Base-by-base conservation (phyloP, 2,797 vertebrate genomes). In the Etheostoma perlongum region DNA sequence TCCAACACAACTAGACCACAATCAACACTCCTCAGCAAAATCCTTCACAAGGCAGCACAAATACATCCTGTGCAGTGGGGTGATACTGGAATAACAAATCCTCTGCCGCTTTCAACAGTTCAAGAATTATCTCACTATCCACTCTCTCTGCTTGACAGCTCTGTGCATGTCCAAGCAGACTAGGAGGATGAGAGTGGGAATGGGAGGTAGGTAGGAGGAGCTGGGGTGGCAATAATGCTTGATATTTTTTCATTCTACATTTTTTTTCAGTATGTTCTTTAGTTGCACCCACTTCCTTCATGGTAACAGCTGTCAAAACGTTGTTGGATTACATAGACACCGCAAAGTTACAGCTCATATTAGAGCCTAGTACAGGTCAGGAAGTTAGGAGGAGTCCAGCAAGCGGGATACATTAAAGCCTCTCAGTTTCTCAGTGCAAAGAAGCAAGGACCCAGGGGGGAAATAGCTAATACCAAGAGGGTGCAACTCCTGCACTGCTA, bases 261-360 rank as follows among this genome's bases (percentile, higher is more conserved):
- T 75, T 81, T 74, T 78, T 85, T 72, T 90, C 87, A 89, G 83
- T 78, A 85, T 52, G 85, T 88, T 89, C 90, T 95, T 90, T 90
- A 90, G 89, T 93, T 94, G 94, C 94, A 92, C 93, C 95, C 94
- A 95, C 95, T 96, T 97, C 95, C 96, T 95, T 91, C 92, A 92
- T 23, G 91, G 94, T 91, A 96, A 95, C 96, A 97, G 97, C 96
- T 97, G 96, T 96, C 89, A 94, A 96, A 97, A 96, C 89, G 86
- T 92, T 85, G 91, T 88, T 82, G 89, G 92, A 95, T 95, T 95
- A 94, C 90, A 90, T 79, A 73, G 57, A 30, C 90, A 91, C 93
- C 90, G 80, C 70, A 95, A 92, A 94, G 94, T 94, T 93, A 92
- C 89, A 80, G 81, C 92, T 93, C 93, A 82, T 91, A 91, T 95